Percentiles rank a stretch among this genome's conserved stretches.
These are phyloP conservation scores for Takifugu bimaculatus DNA, from an alignment of 2,113 vertebrate genomes.

Conservation along the genomic window DNA sequence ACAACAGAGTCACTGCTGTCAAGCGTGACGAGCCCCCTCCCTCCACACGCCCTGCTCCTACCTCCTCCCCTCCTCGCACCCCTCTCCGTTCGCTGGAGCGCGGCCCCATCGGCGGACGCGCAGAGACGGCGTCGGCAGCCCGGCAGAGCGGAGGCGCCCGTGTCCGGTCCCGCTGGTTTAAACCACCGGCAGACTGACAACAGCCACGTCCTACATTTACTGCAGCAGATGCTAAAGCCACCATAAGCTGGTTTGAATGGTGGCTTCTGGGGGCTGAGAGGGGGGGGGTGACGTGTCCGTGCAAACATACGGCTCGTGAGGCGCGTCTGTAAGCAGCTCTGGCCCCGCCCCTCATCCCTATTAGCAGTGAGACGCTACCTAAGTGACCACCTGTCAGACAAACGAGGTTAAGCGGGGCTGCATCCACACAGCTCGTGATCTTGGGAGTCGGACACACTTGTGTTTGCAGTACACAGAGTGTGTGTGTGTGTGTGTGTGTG, in stretches of 20 bases:
- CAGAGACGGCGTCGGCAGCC: constrained; percentile 16
- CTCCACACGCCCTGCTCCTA: constrained; percentile 13
- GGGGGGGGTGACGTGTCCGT: constrained; percentile 23
- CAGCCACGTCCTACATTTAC: constrained; percentile 60
- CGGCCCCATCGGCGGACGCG: constrained; percentile 35
- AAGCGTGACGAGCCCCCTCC: too few species aligned
- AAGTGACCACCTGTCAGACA: constrained; percentile 11
- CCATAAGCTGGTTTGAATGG: constrained; percentile 56
- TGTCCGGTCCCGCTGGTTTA: constrained; percentile 33
- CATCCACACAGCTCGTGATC: neutral
- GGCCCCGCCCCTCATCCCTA: constrained; percentile 34
- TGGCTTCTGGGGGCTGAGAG: constrained; percentile 10
- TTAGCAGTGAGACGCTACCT: constrained; percentile 47
- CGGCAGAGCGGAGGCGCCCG: constrained; percentile 23
- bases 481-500: neutral
- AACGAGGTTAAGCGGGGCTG: constrained; percentile 5
- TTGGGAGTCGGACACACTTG: constrained; percentile 3
- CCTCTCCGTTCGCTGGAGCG: constrained; percentile 36
- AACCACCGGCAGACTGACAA: constrained; percentile 41
- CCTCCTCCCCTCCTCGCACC: constrained; percentile 27
- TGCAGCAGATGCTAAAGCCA: constrained; percentile 67
- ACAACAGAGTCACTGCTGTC: too few species aligned
- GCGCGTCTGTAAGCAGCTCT: constrained; percentile 49
- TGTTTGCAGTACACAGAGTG: neutral
- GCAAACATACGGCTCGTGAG: constrained; percentile 53